A percentile compares a stretch with the other conserved stretches of the same genome.
These are phyloP conservation scores for Amia ocellicauda DNA, from an alignment of 2,113 vertebrate genomes.

Conservation along the genomic window DNA sequence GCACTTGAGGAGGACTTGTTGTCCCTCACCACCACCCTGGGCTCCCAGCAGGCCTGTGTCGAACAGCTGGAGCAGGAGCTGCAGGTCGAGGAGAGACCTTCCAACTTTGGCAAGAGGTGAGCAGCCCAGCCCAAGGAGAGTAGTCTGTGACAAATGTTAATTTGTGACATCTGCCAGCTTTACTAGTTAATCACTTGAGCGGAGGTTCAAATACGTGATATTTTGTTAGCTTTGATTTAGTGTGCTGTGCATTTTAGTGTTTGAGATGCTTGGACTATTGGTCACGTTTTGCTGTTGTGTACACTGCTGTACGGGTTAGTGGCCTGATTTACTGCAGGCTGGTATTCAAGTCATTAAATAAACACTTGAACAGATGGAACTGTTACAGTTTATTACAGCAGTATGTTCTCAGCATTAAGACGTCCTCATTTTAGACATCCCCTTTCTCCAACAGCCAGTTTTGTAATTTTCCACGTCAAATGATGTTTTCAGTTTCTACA, in stretches of 20 bases:
- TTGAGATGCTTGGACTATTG: too few species aligned
- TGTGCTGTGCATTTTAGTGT: too few species aligned
- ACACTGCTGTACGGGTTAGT: too few species aligned
- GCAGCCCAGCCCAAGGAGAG: not conserved
- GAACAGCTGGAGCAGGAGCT: slow-evolving; percentile 76
- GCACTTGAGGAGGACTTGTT: slow-evolving; percentile 77
- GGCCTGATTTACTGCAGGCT: slow-evolving; percentile 27
- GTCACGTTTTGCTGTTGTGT: slow-evolving; percentile 24
- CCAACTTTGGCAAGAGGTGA: slow-evolving; percentile 63
- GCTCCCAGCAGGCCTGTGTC: slow-evolving; percentile 61
- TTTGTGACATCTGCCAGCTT: too few species aligned
- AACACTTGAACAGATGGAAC: slow-evolving; percentile 29
- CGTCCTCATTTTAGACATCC: too few species aligned
- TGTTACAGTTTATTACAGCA: slow-evolving; percentile 13
- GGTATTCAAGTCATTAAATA: slow-evolving; percentile 36
- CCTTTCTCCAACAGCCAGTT: too few species aligned
- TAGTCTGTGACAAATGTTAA: too few species aligned
- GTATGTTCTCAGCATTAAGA: slow-evolving; percentile 1
- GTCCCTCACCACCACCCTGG: slow-evolving; percentile 43
- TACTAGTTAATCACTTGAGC: too few species aligned
- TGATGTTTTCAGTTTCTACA: too few species aligned
- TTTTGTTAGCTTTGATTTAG: too few species aligned
- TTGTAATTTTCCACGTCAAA: too few species aligned
- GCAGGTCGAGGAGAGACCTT: slow-evolving; percentile 50
- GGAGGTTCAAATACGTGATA: too few species aligned